phyloP scores from a whole-genome alignment of 2,888 invertebrate genomes.

The Keiferia lycopersicella region DNA sequence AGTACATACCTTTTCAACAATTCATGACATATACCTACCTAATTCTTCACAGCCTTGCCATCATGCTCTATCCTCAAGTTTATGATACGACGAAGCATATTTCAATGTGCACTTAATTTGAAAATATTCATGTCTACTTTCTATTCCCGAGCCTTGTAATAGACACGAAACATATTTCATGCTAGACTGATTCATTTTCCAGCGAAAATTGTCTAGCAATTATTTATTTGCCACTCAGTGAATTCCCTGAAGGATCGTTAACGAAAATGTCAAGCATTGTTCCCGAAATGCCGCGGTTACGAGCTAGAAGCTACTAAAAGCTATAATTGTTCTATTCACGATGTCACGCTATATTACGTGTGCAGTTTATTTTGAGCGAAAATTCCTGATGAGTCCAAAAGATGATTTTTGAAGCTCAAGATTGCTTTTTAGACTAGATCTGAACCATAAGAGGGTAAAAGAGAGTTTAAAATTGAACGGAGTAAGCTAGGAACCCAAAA shows the following conservation, averaged over 20 bases:
- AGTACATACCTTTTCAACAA: too few species aligned
- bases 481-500: too few species aligned
- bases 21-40: too few species aligned
- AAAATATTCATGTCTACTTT: not conserved
- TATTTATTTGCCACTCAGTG: not conserved
- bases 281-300: not conserved
- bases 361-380: too few species aligned
- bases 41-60: too few species aligned
- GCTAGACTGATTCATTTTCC: not conserved
- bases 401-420: too few species aligned
- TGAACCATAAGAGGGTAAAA: too few species aligned
- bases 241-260: not conserved
- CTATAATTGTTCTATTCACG: not conserved
- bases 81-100: too few species aligned
- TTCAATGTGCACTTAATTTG: not conserved
- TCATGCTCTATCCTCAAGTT: too few species aligned
- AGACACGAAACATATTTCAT: not conserved
- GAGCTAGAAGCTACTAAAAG: not conserved
- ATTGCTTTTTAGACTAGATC: too few species aligned
- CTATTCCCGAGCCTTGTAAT: not conserved
- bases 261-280: conserved; percentile 2
- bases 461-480: too few species aligned
- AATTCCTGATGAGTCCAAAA: too few species aligned
- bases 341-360: not conserved
- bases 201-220: not conserved